phyloP scores from a whole-genome alignment of 2,797 vertebrate genomes.

The Steatocranus sp. region DNA sequence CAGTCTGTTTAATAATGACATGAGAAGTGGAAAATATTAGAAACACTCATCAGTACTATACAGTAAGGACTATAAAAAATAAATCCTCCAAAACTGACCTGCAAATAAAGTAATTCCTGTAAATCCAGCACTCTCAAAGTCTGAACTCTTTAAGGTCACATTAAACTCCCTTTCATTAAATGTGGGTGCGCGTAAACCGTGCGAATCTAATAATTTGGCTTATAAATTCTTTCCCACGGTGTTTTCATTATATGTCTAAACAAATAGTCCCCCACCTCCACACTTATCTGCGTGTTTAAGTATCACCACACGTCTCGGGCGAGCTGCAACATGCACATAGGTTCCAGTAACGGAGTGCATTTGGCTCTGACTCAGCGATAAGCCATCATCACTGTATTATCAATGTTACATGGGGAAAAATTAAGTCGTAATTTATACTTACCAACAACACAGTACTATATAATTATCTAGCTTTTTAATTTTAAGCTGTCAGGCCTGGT shows the following conservation, averaged over 20 bases:
- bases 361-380: constrained; percentile 54
- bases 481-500: neutral
- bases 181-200: neutral
- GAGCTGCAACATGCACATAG: constrained; percentile 27
- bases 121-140: neutral
- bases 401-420: constrained; percentile 35
- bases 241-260: neutral
- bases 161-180: neutral
- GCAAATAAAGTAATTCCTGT: neutral
- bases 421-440: constrained; percentile 12
- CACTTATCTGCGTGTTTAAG: neutral
- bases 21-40: neutral
- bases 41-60: neutral
- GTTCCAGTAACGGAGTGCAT: constrained; percentile 37
- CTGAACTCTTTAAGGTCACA: neutral
- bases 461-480: constrained; percentile 19
- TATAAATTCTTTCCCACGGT: neutral
- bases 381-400: constrained; percentile 34
- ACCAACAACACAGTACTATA: neutral
- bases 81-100: neutral
- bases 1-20: neutral
- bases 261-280: neutral
- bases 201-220: neutral
- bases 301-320: constrained; percentile 14
- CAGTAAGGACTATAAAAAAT: neutral